A percentile compares a stretch with the other conserved stretches of the same genome.
Evolutionary conservation across 2,113 vertebrate genomes (phyloP).

Genomic region (Rattus norvegicus): GRCr8 NC_086020.1:62870001-62870500

Average conservation of each 20-base stretch:
- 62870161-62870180: constrained; percentile 32
- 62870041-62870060: constrained; percentile 62
- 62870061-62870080: constrained; percentile 54
- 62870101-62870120: constrained; percentile 24
- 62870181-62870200: background rate
- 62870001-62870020: constrained; percentile 76
- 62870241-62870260: background rate
- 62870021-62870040: constrained; percentile 60
- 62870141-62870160: background rate
- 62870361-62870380: constrained; percentile 46
- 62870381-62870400: background rate
- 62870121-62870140: constrained; percentile 11
- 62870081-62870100: constrained; percentile 15
- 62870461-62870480: background rate
- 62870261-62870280: background rate
- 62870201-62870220: background rate
- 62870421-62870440: constrained; percentile 33
- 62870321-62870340: constrained; percentile 23
- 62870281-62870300: background rate
- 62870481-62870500: background rate
- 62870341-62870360: background rate
- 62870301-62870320: background rate
- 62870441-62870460: constrained; percentile 5
- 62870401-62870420: background rate
- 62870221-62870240: background rate